These are phyloP conservation scores for Ashinkailepas kermadecensis DNA, from an alignment of 2,888 invertebrate genomes.

Conservation along the genomic window DNA sequence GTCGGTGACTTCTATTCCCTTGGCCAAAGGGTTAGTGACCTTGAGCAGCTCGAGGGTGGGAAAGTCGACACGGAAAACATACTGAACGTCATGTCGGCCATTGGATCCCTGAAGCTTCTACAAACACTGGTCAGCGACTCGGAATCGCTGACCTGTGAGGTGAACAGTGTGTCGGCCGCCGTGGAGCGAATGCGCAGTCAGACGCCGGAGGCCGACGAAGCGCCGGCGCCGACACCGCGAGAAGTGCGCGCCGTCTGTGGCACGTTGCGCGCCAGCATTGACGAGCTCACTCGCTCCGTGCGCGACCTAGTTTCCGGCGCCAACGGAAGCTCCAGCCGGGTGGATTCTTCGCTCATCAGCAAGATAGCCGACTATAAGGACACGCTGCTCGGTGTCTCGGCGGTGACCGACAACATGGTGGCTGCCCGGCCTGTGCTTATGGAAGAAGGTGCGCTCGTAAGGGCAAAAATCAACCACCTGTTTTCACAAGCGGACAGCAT, in stretches of 20 bases:
- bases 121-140: background rate
- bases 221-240: background rate
- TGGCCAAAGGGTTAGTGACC: background rate
- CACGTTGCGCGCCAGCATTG: background rate
- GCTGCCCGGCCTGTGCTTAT: background rate
- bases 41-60: background rate
- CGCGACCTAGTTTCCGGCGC: background rate
- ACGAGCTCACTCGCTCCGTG: background rate
- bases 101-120: background rate
- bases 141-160: background rate
- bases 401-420: background rate
- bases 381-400: background rate
- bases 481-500: background rate
- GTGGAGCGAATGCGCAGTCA: background rate
- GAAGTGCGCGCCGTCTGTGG: constrained; percentile 10
- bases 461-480: background rate
- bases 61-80: background rate
- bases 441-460: background rate
- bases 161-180: background rate
- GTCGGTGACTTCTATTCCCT: background rate
- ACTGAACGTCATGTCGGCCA: constrained; percentile 2
- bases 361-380: background rate
- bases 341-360: background rate
- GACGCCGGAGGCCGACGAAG: background rate
- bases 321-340: background rate